Evolutionary conservation across 1,140 invertebrate genomes (phyloP).

Genomic region (Ericerus pela): DNA sequence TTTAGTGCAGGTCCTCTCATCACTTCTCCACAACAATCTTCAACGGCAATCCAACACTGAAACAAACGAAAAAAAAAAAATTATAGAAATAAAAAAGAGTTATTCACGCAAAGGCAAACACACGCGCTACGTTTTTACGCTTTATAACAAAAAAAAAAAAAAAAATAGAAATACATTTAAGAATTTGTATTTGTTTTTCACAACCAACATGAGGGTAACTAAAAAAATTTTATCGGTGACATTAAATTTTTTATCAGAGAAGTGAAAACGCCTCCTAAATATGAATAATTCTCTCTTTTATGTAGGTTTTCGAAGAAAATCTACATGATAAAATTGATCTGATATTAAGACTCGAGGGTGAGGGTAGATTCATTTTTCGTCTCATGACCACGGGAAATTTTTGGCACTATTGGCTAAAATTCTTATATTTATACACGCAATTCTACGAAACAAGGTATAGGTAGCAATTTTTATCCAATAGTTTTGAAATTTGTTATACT

Average conservation of each 20-base stretch:
- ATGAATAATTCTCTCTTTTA: too few species aligned
- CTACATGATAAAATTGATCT: too few species aligned
- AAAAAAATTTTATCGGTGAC: not conserved
- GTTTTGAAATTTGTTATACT: too few species aligned
- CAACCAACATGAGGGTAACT: not conserved
- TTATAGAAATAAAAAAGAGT: not conserved
- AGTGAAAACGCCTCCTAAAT: too few species aligned
- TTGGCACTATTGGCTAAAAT: too few species aligned
- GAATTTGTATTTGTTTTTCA: not conserved
- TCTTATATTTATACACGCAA: too few species aligned
- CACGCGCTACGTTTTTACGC: not conserved
- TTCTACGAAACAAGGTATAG: too few species aligned
- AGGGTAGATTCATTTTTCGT: too few species aligned
- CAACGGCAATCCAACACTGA: slow-evolving; percentile 22
- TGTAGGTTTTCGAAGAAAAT: too few species aligned
- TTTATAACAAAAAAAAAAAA: not conserved
- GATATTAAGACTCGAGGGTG: too few species aligned
- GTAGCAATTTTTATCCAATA: too few species aligned
- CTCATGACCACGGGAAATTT: too few species aligned
- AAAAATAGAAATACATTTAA: not conserved
- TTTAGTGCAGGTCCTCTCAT: slow-evolving; percentile 22
- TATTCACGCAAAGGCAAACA: not conserved
- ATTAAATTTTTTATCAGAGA: not conserved
- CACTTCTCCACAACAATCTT: slow-evolving; percentile 21
- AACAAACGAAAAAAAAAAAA: slow-evolving; percentile 7